Base-by-base conservation (phyloP, 2,113 vertebrate species). In the Cyphomyrus plagiostoma region DNA sequence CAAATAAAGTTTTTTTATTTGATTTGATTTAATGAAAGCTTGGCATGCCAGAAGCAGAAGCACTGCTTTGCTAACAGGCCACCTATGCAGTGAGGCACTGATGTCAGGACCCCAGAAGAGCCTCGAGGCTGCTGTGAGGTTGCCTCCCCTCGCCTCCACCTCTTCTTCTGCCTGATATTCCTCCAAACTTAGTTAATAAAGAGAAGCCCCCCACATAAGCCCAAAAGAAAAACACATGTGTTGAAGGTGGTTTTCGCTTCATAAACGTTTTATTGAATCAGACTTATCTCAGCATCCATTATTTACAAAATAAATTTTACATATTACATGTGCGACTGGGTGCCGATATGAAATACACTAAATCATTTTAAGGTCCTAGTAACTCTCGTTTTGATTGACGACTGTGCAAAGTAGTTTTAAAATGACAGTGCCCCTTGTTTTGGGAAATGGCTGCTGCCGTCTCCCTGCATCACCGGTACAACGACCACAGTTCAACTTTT, bases 201-300 rank as follows among this genome's bases (percentile, higher is more conserved):
- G 23, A 19, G 35, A 88, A 49, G 7, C 17, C 26, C 11, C n/a
- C 46, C 35, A 3, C 21, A 3, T 50, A 11, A 83, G 30, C 23
- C 74, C 49, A 62, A 46, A 88, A 42, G 3, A 53, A 26, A 88
- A 17, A 46, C 30, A 50, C 4, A 8, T 53, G 42, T 49, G 46
- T 17, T 2, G 49, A 53, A 45, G 49, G 62, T 58, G 1, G 46
- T 89, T 90, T 89, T 84, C 23, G 62, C 30, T 26, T n/a, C 13
- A 87, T 91, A 86, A 91, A 90, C 89, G 88, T 90, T 90, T 87
- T n/a, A 91, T 90, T 83, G 56, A 58, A 77, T 10, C 56, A 30
- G 35, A 88, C 30, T 88, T 35, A 35, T 62, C 53, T 80, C 49
- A 48, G 70, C 70, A 42, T 53, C 74, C 70, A 9, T 53, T 42